A percentile compares a stretch with the other conserved stretches of the same genome.
phyloP scores from a whole-genome alignment of 2,888 invertebrate genomes.

The Dichetophora obliterata region DNA sequence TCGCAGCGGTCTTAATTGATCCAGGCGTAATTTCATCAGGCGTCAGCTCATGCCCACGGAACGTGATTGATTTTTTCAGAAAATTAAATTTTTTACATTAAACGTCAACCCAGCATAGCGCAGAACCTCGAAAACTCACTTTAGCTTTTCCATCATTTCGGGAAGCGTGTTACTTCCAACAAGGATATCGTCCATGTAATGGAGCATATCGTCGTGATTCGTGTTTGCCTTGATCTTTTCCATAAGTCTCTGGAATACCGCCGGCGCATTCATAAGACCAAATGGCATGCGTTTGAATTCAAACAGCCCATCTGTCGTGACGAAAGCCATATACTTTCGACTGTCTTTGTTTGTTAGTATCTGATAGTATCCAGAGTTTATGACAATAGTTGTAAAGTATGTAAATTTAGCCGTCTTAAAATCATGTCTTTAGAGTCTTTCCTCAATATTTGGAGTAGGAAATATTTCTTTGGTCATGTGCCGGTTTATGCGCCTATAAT shows the following conservation, averaged over 20 bases:
- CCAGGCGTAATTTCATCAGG: slow-evolving; percentile 32
- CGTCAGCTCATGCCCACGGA: slow-evolving; percentile 29
- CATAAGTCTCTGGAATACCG: slow-evolving; percentile 40
- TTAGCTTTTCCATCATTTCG: slow-evolving; percentile 39
- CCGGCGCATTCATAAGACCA: slow-evolving; percentile 15
- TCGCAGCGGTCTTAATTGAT: slow-evolving; percentile 9
- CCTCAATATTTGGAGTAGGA: slow-evolving; percentile 46
- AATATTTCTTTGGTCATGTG: slow-evolving; percentile 38
- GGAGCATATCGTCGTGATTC: slow-evolving; percentile 29
- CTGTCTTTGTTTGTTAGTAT: slow-evolving; percentile 23
- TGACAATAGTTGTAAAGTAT: slow-evolving; percentile 39
- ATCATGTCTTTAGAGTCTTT: slow-evolving; percentile 40
- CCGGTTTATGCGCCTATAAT: slow-evolving; percentile 39
- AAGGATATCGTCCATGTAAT: slow-evolving; percentile 47
- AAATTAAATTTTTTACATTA: slow-evolving; percentile 17
- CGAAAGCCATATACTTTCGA: slow-evolving; percentile 24
- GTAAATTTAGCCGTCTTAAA: slow-evolving; percentile 26
- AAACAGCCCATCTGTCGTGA: slow-evolving; percentile 42
- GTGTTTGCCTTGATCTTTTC: slow-evolving; percentile 28
- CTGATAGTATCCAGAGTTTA: slow-evolving; percentile 44
- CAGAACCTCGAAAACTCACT: slow-evolving; percentile 26
- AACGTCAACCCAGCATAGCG: slow-evolving; percentile 19
- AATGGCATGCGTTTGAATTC: slow-evolving; percentile 45
- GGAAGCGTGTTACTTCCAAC: slow-evolving; percentile 10
- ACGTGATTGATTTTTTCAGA: background rate